Conservation (phyloP, 1,140 invertebrate genomes). For the Holcopasites calliopsidis region DNA sequence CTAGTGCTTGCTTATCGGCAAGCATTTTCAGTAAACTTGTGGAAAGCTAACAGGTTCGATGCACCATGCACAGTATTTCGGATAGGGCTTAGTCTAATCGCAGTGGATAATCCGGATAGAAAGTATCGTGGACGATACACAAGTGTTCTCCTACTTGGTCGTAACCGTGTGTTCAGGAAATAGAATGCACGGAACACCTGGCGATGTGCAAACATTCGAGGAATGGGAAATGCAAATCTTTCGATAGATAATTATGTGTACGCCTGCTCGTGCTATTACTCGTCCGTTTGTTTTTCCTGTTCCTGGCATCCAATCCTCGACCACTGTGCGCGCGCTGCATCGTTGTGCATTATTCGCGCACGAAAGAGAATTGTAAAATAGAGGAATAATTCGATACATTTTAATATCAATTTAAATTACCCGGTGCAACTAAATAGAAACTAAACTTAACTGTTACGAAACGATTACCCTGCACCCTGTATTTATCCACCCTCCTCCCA, state of each 20-base stretch:
- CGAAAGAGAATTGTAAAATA: not conserved
- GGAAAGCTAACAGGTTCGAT: constrained; percentile 3
- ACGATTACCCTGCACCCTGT: no score
- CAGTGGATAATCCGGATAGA: constrained; percentile 27
- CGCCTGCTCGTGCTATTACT: not conserved
- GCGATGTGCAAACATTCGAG: constrained; percentile 3
- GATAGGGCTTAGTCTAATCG: constrained; percentile 27
- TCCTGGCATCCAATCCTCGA: not conserved
- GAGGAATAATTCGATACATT: no score
- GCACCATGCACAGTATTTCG: not conserved
- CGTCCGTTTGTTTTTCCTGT: not conserved
- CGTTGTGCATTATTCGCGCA: not conserved
- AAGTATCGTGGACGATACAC: not conserved
- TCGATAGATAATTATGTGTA: constrained; percentile 12
- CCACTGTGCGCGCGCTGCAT: not conserved
- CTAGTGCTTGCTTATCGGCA: not conserved
- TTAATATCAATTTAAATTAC: no score
- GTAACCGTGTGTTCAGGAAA: not conserved
- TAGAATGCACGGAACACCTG: constrained; percentile 11
- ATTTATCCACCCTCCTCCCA: no score
- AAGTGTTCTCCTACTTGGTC: not conserved
- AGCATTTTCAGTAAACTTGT: constrained; percentile 15
- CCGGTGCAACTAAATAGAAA: no score
- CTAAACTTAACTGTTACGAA: no score
- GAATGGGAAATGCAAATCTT: constrained; percentile 22